Evolutionary conservation across 2,113 vertebrate species (phyloP).

Genomic region (cattle (Bos taurus)): DNA sequence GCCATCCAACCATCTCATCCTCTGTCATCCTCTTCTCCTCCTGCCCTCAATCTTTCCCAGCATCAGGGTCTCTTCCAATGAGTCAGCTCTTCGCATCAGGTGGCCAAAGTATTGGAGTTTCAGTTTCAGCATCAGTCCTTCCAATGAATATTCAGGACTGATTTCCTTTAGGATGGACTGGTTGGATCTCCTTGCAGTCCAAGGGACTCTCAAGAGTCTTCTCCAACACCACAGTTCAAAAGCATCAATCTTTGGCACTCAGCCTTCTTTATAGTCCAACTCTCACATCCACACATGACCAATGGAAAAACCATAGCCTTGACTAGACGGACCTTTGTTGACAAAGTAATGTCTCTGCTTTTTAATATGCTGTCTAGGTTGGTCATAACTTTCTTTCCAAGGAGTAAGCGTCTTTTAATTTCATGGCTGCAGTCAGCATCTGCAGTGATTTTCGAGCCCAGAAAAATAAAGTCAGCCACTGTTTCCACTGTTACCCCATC

Average conservation of each 20-base stretch:
- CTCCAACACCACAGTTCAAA: background rate
- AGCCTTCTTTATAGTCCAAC: background rate
- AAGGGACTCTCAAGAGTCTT: background rate
- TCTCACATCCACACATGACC: background rate
- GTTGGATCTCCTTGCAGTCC: background rate
- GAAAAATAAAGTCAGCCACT: background rate
- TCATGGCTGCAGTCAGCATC: background rate
- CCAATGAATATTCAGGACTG: background rate
- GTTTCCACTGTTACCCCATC: background rate
- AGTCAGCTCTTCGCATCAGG: background rate
- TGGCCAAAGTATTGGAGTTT: background rate
- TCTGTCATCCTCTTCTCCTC: background rate
- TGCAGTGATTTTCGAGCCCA: background rate
- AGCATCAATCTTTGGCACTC: rapidly evolving
- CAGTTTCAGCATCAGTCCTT: background rate
- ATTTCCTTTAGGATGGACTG: background rate
- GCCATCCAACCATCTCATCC: background rate
- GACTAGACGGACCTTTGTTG: background rate
- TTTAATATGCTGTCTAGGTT: background rate
- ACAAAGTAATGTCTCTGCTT: background rate
- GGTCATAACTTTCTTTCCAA: background rate
- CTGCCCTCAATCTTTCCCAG: background rate
- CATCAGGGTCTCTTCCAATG: background rate
- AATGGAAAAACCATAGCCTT: background rate
- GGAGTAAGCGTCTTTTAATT: background rate